Evolutionary conservation across 2,113 vertebrate species (phyloP).

Genomic region (Eulemur rufifrons): DNA sequence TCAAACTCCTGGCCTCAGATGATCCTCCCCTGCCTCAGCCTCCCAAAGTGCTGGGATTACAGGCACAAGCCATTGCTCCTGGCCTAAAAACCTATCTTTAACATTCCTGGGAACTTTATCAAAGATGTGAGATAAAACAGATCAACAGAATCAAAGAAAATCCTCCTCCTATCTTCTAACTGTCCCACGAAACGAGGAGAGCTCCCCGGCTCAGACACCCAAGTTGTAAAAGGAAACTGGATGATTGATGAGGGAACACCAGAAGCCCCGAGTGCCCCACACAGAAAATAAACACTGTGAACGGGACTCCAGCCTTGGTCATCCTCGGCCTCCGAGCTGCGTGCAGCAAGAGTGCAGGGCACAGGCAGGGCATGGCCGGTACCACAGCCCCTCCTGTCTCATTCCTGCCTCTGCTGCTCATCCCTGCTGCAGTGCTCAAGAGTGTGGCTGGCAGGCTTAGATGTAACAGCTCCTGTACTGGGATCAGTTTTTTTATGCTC

Average conservation of each 20-base stretch:
- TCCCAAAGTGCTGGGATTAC: too few relatives aligned
- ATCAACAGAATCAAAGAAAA: neutral
- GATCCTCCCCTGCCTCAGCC: too few relatives aligned
- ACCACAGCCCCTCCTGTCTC: neutral
- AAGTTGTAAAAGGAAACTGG: neutral
- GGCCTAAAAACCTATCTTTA: too few relatives aligned
- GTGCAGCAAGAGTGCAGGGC: neutral
- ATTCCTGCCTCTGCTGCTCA: neutral
- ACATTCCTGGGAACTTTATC: neutral
- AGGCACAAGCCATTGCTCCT: too few relatives aligned
- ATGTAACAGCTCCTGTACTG: neutral
- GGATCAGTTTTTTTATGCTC: neutral
- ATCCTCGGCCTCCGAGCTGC: too few relatives aligned
- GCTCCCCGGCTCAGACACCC: neutral
- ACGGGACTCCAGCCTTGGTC: neutral
- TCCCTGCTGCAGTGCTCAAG: neutral
- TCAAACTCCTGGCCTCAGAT: too few relatives aligned
- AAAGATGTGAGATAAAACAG: neutral
- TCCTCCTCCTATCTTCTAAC: neutral
- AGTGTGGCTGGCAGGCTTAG: neutral
- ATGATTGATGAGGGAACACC: neutral
- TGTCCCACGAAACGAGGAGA: neutral
- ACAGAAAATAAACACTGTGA: neutral
- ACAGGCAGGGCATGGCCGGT: neutral
- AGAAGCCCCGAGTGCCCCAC: neutral